Conservation (phyloP, 2,797 vertebrate species). For the Spea hammondii region DNA sequence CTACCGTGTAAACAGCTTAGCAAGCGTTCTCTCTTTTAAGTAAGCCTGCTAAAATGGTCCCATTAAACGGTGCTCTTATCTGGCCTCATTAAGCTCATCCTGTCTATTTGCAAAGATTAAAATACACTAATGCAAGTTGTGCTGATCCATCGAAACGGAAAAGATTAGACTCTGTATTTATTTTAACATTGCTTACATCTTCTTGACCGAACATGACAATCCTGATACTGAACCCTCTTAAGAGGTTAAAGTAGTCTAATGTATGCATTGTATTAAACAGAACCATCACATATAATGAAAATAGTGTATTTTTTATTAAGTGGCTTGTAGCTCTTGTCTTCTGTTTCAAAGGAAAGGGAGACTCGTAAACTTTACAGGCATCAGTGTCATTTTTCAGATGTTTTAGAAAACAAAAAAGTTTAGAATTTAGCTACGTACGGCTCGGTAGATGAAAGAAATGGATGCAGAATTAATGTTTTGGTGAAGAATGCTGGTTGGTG, state of each 20-base stretch:
- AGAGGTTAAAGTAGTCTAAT: conserved; percentile 47
- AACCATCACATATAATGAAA: conserved; percentile 36
- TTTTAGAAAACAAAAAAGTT: conserved; percentile 32
- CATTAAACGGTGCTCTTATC: conserved; percentile 53
- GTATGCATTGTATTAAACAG: conserved; percentile 36
- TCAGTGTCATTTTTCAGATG: conserved; percentile 37
- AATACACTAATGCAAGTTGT: conserved; percentile 53
- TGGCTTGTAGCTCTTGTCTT: not conserved
- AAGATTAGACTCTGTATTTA: conserved; percentile 50
- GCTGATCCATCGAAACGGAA: conserved; percentile 51
- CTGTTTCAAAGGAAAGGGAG: conserved; percentile 36
- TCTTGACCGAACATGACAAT: conserved; percentile 37
- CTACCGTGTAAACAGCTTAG: conserved; percentile 52
- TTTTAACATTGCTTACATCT: conserved; percentile 51
- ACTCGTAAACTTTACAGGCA: conserved; percentile 37
- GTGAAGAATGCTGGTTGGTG: too few relatives aligned
- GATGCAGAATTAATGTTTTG: too few relatives aligned
- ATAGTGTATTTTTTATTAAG: conserved; percentile 33
- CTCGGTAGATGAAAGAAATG: too few relatives aligned
- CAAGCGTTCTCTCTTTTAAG: conserved; percentile 53
- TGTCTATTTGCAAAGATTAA: conserved; percentile 53
- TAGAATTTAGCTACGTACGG: not conserved
- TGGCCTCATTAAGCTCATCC: conserved; percentile 54
- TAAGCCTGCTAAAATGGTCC: conserved; percentile 53
- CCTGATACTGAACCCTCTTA: conserved; percentile 45